Base-by-base conservation (phyloP, 2,113 vertebrate genomes). In the Vulpes lagopus region DNA sequence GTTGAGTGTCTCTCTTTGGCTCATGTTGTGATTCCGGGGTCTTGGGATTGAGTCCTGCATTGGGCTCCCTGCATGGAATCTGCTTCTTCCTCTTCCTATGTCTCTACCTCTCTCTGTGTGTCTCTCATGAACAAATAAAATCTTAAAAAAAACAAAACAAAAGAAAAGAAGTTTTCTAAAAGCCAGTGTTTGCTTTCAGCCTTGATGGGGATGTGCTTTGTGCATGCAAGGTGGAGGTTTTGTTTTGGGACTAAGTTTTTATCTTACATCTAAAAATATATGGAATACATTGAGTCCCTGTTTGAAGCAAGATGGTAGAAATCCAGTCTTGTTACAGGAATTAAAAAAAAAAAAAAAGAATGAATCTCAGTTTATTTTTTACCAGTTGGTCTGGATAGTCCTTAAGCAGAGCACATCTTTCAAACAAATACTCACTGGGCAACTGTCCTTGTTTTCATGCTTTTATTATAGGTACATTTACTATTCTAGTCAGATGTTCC, bases 231-330 rank as follows among this genome's bases (percentile, higher is more conserved):
- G 8, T 35, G 57, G 20, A 17, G 80, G n/a, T 91, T 94, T 84
- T 17, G 27, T 53, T 73, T 59, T 14, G 74, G 73, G 71, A 49
- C 57, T 94, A 81, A 49, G 82, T 97, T 78, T 86, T 49, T 92
- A 11, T 95, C 0, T 0, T n/a, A 84, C 92, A 9, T 64, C 53
- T 95, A 64, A 87, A 95, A 83, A 65, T 80, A 53, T 19, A 65
- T 22, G n/a, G 49, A 67, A 3, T 67, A 86, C 27, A 17, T 30
- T 19, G 30, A 82, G 49, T 89, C 32, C 20, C 11, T 78, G 87
- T 64, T 69, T 71, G 74, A 73, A 80, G 38, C 38, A 53, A 62
- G 32, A 8, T 53, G 22, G 35, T 78, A 2, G 55, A 60, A 62
- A 35, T 73, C 43, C 12, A 53, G 55, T 82, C 55, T 89, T 82